Conservation (phyloP, 1,140 invertebrate species). For the Aphelenchoides fujianensis region DNA sequence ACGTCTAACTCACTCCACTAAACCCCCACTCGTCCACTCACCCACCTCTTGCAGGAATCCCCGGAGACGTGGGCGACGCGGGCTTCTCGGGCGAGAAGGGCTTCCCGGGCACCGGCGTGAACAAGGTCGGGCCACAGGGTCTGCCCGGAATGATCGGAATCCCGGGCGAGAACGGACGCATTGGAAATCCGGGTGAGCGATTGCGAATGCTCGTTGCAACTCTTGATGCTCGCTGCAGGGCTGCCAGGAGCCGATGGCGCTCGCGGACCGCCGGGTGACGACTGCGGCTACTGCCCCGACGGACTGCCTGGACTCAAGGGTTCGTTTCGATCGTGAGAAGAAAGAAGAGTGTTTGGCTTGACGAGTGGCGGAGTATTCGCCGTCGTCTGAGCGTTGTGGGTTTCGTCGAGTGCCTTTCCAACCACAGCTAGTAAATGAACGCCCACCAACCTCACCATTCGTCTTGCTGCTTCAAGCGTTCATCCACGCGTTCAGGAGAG, state of each 20-base stretch:
- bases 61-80: constrained; percentile 55
- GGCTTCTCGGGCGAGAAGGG: constrained; percentile 33
- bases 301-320: constrained; percentile 40
- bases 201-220: too few species aligned
- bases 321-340: constrained; percentile 10
- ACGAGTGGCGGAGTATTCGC: too few species aligned
- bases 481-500: not conserved
- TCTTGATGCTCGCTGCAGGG: too few species aligned
- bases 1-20: not conserved
- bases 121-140: constrained; percentile 55
- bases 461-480: too few species aligned
- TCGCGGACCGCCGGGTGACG: too few species aligned
- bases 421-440: too few species aligned
- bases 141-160: constrained; percentile 46
- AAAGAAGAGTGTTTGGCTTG: constrained; percentile 24
- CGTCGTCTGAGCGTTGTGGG: constrained; percentile 29
- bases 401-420: too few species aligned
- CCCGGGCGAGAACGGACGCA: constrained; percentile 57
- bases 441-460: too few species aligned
- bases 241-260: too few species aligned
- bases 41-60: constrained; percentile 31
- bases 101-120: constrained; percentile 60
- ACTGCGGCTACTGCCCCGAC: constrained; percentile 52
- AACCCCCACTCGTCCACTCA: too few species aligned
- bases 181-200: constrained; percentile 51